Base-by-base conservation (phyloP, 2,888 invertebrate genomes). In the Chrysomela aeneicollis region DNA sequence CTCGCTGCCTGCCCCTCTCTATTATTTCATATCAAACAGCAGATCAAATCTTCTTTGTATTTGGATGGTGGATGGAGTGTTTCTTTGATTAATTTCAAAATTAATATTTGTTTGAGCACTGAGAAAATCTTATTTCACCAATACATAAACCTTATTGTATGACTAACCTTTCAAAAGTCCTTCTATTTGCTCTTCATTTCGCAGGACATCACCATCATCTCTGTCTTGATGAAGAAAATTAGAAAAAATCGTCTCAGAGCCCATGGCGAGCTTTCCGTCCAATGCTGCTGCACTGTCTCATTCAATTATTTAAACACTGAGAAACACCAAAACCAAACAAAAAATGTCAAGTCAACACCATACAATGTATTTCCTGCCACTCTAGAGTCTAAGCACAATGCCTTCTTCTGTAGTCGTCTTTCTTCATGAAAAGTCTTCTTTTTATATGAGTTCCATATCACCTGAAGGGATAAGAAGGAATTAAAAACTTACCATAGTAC, bases 151-250 rank as follows among this genome's bases (percentile, higher is more conserved):
- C n/a, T n/a, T n/a, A 17, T 35, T 18, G 9, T 37, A 0, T 59
- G n/a, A 71, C 72, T 70, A 72, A 79, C 79, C 80, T 78, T 73
- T 77, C 35, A 82, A 70, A 42, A 82, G 75, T 30, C 77, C 80
- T 9, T 78, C 78, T 50, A 75, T 75, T 62, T 67, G 67, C 47
- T 67, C 67, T 54, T 58, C 22, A 60, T 61, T 67, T 49, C 61
- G 63, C 37, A 32, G 55, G 18, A 57, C 61, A 42, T 63, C 63
- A 10, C 57, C 49, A 52, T 37, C 60, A 42, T n/a, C n/a, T n/a
- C 55, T 54, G 19, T 64, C 58, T 18, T 52, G 62, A 21, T 55
- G 37, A 22, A 58, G 59, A n/a, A 52, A n/a, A 46, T 61, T 67
- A 26, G 70, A 62, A 58, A 67, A 62, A 51, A 66, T 47, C 62